Conservation (phyloP, 1,140 invertebrate genomes). For the Aleiodes sp. region DNA sequence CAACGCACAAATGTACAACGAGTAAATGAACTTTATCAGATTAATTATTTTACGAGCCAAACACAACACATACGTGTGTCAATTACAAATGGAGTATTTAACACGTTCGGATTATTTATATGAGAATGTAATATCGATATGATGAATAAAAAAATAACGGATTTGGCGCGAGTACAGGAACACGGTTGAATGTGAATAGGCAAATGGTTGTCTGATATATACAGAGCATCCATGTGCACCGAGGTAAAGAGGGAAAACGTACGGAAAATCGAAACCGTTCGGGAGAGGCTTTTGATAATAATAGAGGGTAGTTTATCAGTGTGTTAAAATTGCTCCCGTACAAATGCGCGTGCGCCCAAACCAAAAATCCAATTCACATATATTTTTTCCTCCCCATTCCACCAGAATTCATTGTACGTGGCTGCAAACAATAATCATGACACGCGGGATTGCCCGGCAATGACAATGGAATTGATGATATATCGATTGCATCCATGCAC, state of each 20-base stretch:
- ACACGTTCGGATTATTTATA: background rate
- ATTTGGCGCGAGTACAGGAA: no score
- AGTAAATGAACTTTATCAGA: background rate
- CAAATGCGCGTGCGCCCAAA: slow-evolving; percentile 19
- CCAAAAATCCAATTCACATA: background rate
- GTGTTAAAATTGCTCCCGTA: background rate
- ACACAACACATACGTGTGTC: background rate
- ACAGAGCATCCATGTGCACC: background rate
- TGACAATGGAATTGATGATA: slow-evolving; percentile 60
- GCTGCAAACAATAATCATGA: slow-evolving; percentile 60
- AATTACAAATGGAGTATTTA: background rate
- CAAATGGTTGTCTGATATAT: slow-evolving; percentile 13
- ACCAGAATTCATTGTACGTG: slow-evolving; percentile 51
- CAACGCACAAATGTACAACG: background rate
- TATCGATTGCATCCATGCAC: slow-evolving; percentile 50
- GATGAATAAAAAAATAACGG: slow-evolving; percentile 11
- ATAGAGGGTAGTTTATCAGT: slow-evolving; percentile 23
- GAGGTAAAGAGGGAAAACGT: no score
- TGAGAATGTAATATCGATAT: slow-evolving; percentile 1
- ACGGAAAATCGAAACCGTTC: slow-evolving; percentile 13
- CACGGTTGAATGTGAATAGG: slow-evolving; percentile 11
- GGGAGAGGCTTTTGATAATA: slow-evolving; percentile 14
- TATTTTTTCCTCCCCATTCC: slow-evolving; percentile 22
- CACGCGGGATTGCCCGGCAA: slow-evolving; percentile 55
- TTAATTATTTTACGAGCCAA: slow-evolving; percentile 16